These are phyloP conservation scores for Brenthis hecate DNA, from an alignment of 2,888 invertebrate genomes.

Conservation along the genomic window DNA sequence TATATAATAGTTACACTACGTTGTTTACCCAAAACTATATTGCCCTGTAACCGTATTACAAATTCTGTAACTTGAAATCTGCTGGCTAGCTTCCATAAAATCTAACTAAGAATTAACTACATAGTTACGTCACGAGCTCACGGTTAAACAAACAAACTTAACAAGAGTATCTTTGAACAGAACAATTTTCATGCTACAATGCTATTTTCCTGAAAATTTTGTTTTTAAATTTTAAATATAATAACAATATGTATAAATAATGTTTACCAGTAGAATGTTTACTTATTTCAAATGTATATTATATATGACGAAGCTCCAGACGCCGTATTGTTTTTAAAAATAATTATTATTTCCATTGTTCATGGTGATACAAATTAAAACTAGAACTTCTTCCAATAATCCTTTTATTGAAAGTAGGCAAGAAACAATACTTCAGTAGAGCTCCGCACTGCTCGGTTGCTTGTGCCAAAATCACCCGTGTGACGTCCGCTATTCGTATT, in stretches of 20 bases:
- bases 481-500: no score
- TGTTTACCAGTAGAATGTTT: background rate
- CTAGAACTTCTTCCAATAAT: no score
- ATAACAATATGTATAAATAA: background rate
- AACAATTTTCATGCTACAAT: background rate
- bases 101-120: constrained; percentile 35
- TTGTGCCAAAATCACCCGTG: no score
- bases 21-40: constrained; percentile 30
- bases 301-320: no score
- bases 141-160: constrained; percentile 18
- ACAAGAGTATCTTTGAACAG: background rate
- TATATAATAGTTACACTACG: background rate
- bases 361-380: no score
- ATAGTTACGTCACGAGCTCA: constrained; percentile 21
- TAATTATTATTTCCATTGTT: no score
- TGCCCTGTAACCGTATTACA: constrained; percentile 40
- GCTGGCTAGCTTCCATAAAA: constrained; percentile 41
- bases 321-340: no score
- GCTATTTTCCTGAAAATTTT: background rate
- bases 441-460: no score
- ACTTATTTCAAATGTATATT: background rate
- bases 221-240: background rate
- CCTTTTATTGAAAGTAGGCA: no score
- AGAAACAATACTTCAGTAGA: no score
- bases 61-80: constrained; percentile 37